Evolutionary conservation across 2,113 vertebrate species (phyloP).

Genomic region (Dromas ardeola): DNA sequence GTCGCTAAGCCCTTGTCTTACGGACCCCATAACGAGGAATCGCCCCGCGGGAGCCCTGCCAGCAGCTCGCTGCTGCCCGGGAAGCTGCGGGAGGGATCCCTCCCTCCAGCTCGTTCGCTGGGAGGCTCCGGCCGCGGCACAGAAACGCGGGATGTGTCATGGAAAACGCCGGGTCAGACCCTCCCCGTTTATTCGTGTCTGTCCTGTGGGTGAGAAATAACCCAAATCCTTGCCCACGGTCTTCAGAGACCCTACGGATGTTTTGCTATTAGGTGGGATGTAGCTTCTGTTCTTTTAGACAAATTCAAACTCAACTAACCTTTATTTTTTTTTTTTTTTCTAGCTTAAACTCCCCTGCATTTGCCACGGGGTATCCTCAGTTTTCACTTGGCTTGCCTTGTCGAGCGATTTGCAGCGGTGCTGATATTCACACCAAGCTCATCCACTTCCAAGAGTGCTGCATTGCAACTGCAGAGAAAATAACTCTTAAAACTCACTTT

Average conservation of each 20-base stretch:
- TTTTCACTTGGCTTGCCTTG: background rate
- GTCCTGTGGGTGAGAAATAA: background rate
- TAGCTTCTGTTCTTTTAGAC: background rate
- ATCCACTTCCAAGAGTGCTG: background rate
- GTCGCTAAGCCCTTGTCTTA: rapidly evolving
- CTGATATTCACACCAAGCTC: background rate
- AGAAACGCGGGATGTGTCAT: rapidly evolving
- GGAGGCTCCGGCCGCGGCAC: background rate
- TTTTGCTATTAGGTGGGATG: background rate
- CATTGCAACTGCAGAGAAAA: background rate
- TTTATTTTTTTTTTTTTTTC: background rate
- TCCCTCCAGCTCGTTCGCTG: background rate
- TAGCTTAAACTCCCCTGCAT: background rate
- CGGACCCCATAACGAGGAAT: rapidly evolving
- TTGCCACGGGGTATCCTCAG: background rate
- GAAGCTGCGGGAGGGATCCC: background rate
- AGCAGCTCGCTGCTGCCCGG: background rate
- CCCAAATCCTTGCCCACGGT: background rate
- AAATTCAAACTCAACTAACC: background rate
- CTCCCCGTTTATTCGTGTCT: rapidly evolving
- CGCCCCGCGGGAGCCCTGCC: background rate
- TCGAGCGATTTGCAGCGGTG: rapidly evolving
- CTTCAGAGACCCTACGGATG: background rate
- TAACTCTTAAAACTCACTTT: background rate
- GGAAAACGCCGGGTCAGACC: background rate